Conservation (phyloP, 2,113 vertebrate genomes). For the Candoia aspera region DNA sequence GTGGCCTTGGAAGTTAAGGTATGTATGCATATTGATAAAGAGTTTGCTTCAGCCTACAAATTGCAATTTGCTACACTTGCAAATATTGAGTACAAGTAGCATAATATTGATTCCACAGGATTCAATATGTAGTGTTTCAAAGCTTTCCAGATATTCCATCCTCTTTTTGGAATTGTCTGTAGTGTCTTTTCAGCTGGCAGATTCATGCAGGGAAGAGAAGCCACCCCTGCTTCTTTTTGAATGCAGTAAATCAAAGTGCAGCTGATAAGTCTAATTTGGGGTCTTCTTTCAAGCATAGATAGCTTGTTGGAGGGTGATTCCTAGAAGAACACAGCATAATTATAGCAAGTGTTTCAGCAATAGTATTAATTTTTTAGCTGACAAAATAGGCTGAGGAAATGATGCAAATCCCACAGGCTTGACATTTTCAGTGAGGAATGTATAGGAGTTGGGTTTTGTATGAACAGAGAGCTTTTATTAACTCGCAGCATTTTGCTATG, state of each 20-base stretch:
- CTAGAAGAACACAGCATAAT: constrained; percentile 9
- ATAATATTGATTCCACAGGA: background rate
- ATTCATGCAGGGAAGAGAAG: constrained; percentile 4
- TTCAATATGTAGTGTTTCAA: background rate
- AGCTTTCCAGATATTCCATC: constrained; percentile 29
- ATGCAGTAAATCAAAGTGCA: constrained; percentile 52
- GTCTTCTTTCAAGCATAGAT: constrained; percentile 8
- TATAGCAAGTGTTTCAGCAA: constrained; percentile 44
- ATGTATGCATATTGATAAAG: background rate
- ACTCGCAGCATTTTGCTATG: background rate
- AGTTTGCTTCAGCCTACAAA: background rate
- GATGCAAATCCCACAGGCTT: background rate
- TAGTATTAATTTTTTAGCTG: background rate
- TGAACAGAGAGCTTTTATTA: background rate
- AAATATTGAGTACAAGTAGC: background rate
- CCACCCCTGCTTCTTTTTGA: constrained; percentile 31
- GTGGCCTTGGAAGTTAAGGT: background rate
- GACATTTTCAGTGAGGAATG: background rate
- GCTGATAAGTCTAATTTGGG: constrained; percentile 19
- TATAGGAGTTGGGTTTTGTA: background rate
- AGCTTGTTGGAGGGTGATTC: constrained; percentile 34
- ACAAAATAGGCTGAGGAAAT: background rate
- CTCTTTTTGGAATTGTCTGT: constrained; percentile 21
- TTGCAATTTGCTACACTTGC: background rate
- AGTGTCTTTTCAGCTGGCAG: constrained; percentile 6